Evolutionary conservation across 2,888 invertebrate species (phyloP), one percentile per base, ranked within the genome.

Genomic region (Apantesis nais): DNA sequence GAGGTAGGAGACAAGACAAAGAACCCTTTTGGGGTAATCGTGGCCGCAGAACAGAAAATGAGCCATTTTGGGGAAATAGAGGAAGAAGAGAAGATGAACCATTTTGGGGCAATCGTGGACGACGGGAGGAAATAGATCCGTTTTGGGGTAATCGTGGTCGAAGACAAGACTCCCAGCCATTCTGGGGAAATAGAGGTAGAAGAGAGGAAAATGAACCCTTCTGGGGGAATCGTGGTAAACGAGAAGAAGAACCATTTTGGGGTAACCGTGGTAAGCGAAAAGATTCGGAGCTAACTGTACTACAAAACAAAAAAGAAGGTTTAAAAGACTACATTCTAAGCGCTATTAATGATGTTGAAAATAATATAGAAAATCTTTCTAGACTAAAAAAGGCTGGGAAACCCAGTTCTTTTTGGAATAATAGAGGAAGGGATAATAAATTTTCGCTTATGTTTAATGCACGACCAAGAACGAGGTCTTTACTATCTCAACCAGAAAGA

Each of bases 121-220:
- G 89, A 62, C 83, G 91, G 62, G 74, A 69, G 14, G 79, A 81
- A 31, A 71, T 74, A 29, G 75, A 76, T 78, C 91, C 91, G 64
- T 94, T 92, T 78, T 89, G 88, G 90, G 90, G 88, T 22, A 91
- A 87, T 67, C 78, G 89, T 67, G 92, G 95, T n/a, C 92, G 94
- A 69, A 78, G 87, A 60, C 83, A 86, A 58, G 84, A 87, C 5
- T 67, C 52, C 52, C 86, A 86, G 11, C 95, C 94, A 0, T 95
- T 95, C 82, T 95, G 95, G 95, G 95, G 94, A 2, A 95, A 93
- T 73, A 86, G 95, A 37, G 95, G 95, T 0, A 82, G 88, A 64
- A 81, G 87, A 58, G 86, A 89, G 14, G 89, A 91, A 3, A 64
- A 74, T 22, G 86, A 88, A 72, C 90, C 90, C 0, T 91, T 92